Evolutionary conservation across 2,113 vertebrate species (phyloP).

Genomic region (Tautogolabrus adspersus): DNA sequence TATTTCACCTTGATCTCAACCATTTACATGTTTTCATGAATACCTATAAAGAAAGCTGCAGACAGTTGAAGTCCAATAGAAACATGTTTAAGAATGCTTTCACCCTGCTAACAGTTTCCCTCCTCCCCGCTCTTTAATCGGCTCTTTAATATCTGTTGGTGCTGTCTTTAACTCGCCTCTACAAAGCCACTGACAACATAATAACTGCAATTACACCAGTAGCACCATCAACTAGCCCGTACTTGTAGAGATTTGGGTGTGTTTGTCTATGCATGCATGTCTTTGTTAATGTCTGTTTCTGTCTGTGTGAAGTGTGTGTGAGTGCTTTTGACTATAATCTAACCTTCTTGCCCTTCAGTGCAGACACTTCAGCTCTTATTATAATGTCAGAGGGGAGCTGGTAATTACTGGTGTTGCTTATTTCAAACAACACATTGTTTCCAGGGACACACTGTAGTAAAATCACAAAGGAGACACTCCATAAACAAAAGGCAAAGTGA

Average conservation of each 20-base stretch:
- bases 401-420: conserved; percentile 53
- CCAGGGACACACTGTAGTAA: not conserved
- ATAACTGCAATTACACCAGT: conserved; percentile 61
- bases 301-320: conserved; percentile 2
- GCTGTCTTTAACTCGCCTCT: conserved; percentile 4
- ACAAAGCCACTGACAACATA: conserved; percentile 45
- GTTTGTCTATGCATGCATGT: conserved; percentile 40
- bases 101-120: conserved; percentile 9
- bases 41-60: not conserved
- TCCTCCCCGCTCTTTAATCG: conserved; percentile 8
- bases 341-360: not conserved
- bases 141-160: conserved; percentile 3
- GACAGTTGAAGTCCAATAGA: not conserved
- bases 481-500: not conserved
- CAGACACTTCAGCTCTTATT: conserved; percentile 30
- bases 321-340: conserved; percentile 32
- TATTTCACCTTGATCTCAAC: not conserved
- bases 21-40: not conserved
- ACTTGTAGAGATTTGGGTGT: conserved; percentile 50
- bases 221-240: conserved; percentile 27
- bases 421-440: conserved; percentile 28
- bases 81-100: not conserved
- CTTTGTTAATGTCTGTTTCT: conserved; percentile 20
- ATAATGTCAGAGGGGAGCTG: conserved; percentile 44
- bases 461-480: not conserved